Evolutionary conservation across 92 coral and sea anemone genomes (phyloP).

Genomic region (Porites evermanni): DNA sequence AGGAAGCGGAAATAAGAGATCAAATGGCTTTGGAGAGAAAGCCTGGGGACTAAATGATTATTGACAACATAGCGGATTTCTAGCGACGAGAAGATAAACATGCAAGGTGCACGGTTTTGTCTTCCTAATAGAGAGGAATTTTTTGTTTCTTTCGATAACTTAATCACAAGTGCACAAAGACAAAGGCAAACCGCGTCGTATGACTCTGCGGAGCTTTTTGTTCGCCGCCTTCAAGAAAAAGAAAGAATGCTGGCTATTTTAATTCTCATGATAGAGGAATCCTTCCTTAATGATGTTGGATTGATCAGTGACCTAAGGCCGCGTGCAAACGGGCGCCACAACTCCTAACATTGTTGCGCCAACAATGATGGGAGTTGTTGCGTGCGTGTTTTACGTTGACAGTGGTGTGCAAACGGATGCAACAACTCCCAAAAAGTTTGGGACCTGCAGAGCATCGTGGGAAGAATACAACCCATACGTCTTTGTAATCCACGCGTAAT

Average conservation of each 20-base stretch:
- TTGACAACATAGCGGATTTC: neutral
- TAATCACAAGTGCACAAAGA: neutral
- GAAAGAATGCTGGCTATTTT: slow-evolving; percentile 3
- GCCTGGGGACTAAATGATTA: neutral
- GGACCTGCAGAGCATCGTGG: too few relatives aligned
- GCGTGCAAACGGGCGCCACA: too few relatives aligned
- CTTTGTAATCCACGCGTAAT: too few relatives aligned
- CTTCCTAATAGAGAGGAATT: neutral
- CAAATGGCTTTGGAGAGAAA: neutral
- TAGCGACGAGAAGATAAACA: neutral
- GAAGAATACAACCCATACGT: too few relatives aligned
- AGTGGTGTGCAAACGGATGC: too few relatives aligned
- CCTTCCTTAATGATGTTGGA: neutral
- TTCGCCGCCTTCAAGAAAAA: slow-evolving; percentile 10
- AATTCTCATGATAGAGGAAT: neutral
- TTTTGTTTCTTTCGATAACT: slow-evolving; percentile 5
- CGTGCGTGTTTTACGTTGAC: too few relatives aligned
- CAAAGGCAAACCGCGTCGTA: slow-evolving; percentile 1
- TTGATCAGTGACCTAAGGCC: too few relatives aligned
- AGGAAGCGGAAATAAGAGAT: neutral
- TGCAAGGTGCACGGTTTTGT: slow-evolving; percentile 4
- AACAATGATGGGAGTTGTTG: too few relatives aligned
- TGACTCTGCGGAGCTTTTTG: slow-evolving; percentile 12
- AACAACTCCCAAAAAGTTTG: too few relatives aligned
- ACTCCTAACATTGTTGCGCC: too few relatives aligned